Evolutionary conservation across 2,113 vertebrate species (phyloP).

Genomic region (Antigone vipio): DNA sequence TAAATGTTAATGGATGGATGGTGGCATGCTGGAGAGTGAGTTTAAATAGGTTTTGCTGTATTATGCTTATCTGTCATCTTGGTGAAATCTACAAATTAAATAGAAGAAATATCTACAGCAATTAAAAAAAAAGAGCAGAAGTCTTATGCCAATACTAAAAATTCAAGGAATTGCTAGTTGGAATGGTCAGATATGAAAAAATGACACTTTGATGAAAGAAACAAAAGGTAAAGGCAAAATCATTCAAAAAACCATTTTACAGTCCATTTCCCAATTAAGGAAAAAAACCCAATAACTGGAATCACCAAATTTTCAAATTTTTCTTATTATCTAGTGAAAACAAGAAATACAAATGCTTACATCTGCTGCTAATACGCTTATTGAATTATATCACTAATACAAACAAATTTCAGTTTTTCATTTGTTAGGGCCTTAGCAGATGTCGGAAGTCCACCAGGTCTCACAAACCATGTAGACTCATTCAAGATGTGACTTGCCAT

Average conservation of each 20-base stretch:
- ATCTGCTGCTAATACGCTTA: neutral
- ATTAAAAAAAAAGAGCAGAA: neutral
- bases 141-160: neutral
- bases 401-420: neutral
- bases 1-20: slow-evolving; percentile 59
- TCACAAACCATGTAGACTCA: neutral
- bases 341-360: neutral
- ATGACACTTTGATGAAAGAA: slow-evolving; percentile 17
- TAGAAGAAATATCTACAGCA: neutral
- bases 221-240: neutral
- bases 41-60: neutral
- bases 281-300: neutral
- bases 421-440: neutral
- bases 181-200: slow-evolving; percentile 46
- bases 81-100: neutral
- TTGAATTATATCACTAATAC: neutral
- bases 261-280: neutral
- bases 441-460: neutral
- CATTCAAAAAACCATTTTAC: neutral
- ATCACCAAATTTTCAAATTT: neutral
- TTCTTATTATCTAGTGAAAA: neutral
- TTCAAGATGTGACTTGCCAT: neutral
- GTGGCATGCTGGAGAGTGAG: slow-evolving; percentile 43
- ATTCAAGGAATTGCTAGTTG: neutral
- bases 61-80: neutral